Conservation (phyloP, 2,888 invertebrate species). For the Drosophila lacicola region DNA sequence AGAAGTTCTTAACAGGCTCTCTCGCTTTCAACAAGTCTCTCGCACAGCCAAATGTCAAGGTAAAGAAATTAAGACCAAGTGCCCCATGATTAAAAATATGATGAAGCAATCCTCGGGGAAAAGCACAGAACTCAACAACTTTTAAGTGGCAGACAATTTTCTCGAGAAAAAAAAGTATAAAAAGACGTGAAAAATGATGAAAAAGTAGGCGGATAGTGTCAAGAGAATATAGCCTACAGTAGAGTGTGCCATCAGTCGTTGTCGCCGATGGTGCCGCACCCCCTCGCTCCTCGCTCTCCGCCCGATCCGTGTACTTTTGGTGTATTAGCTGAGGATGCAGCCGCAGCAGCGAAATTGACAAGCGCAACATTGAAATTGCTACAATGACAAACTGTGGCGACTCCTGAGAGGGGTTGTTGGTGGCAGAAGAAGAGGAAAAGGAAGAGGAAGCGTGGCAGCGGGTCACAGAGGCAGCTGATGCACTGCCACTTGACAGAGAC, state of each 20-base stretch:
- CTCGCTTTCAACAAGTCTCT: not conserved
- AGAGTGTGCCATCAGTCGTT: conserved; percentile 38
- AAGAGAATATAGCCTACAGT: conserved; percentile 23
- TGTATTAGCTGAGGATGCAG: conserved; percentile 21
- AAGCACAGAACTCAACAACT: conserved; percentile 20
- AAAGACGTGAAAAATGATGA: conserved; percentile 6
- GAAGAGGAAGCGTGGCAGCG: conserved; percentile 15
- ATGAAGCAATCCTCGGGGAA: not conserved
- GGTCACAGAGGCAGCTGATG: conserved; percentile 48
- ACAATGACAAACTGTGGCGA: conserved; percentile 75
- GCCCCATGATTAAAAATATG: conserved; percentile 18
- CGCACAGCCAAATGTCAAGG: conserved; percentile 16
- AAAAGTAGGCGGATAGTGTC: conserved; percentile 23
- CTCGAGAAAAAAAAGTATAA: conserved; percentile 7
- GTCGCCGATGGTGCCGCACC: conserved; percentile 11
- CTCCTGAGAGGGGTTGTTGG: not conserved
- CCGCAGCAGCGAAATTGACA: conserved; percentile 69
- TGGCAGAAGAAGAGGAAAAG: not conserved
- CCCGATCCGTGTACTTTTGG: not conserved
- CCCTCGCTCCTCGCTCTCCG: not conserved
- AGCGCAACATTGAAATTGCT: conserved; percentile 80
- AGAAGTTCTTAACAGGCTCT: not conserved
- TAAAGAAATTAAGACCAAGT: conserved; percentile 11
- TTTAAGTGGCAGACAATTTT: conserved; percentile 38
- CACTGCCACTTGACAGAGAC: conserved; percentile 76